These are phyloP conservation scores for Lateolabrax maculatus DNA, from an alignment of 2,797 vertebrate species.

Conservation along the genomic window DNA sequence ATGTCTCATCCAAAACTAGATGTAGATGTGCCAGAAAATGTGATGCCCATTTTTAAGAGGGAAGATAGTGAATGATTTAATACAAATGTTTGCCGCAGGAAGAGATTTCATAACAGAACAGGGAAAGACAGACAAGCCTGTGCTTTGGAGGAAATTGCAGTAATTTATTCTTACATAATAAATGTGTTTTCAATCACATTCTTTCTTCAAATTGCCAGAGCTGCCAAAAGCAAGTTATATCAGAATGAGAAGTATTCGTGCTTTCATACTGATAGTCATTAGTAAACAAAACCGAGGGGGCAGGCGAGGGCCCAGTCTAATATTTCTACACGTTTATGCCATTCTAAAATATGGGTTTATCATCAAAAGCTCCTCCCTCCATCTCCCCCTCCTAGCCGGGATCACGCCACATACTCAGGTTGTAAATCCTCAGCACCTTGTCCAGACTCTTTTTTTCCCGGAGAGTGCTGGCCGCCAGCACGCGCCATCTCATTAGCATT, in stretches of 20 bases:
- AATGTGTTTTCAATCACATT: slow-evolving; percentile 15
- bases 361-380: neutral
- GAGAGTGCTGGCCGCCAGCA: slow-evolving; percentile 45
- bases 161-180: slow-evolving; percentile 29
- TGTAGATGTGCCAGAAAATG: neutral
- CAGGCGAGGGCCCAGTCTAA: neutral
- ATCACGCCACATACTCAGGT: slow-evolving; percentile 21
- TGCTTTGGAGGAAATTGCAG: slow-evolving; percentile 17
- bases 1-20: slow-evolving; percentile 19
- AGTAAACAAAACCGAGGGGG: neutral
- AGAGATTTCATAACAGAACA: neutral
- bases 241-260: neutral
- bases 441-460: slow-evolving; percentile 44
- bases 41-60: neutral
- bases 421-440: slow-evolving; percentile 67
- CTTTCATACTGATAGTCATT: neutral
- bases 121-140: slow-evolving; percentile 6
- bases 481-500: slow-evolving; percentile 89
- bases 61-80: slow-evolving; percentile 21
- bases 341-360: neutral
- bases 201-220: slow-evolving; percentile 11
- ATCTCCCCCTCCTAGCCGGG: neutral
- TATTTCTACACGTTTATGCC: neutral
- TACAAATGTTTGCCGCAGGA: neutral
- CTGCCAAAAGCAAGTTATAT: slow-evolving; percentile 17